These are phyloP conservation scores for Apis laboriosa DNA, from an alignment of 1,140 invertebrate genomes.

Conservation along the genomic window DNA sequence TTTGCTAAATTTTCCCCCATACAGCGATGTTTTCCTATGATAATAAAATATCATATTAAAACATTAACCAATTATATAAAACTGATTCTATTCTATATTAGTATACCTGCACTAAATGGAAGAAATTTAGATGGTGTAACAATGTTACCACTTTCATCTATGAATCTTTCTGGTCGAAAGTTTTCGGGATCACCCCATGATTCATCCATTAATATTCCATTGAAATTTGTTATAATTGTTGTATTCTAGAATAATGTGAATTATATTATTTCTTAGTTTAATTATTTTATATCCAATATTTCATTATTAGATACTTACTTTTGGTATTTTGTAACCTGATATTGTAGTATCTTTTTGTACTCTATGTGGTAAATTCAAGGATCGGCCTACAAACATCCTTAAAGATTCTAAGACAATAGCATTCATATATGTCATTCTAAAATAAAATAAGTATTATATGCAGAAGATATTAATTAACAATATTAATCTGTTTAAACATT, in stretches of 20 bases:
- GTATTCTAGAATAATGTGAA: conserved; percentile 84
- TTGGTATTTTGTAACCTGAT: conserved; percentile 88
- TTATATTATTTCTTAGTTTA: conserved; percentile 3
- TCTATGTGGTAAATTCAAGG: conserved; percentile 89
- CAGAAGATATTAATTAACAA: not conserved
- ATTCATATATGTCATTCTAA: conserved; percentile 90
- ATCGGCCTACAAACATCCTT: conserved; percentile 89
- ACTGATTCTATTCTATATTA: conserved; percentile 23
- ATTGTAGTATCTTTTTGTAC: conserved; percentile 87
- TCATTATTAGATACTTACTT: conserved; percentile 80
- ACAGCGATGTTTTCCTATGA: conserved; percentile 88
- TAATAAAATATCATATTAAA: conserved; percentile 16
- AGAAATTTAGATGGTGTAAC: conserved; percentile 86
- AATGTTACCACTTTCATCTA: conserved; percentile 85
- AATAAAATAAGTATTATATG: not conserved
- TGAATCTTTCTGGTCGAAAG: conserved; percentile 90
- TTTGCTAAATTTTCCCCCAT: conserved; percentile 92
- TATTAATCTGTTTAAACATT: not conserved
- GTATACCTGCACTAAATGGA: conserved; percentile 88
- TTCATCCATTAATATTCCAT: conserved; percentile 87
- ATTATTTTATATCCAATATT: not conserved
- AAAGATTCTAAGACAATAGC: conserved; percentile 89
- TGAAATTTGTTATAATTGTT: conserved; percentile 92
- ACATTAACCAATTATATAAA: conserved; percentile 11
- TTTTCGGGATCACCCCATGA: conserved; percentile 86